phyloP scores from a whole-genome alignment of 2,888 invertebrate genomes.

The Pterostichus madidus region DNA sequence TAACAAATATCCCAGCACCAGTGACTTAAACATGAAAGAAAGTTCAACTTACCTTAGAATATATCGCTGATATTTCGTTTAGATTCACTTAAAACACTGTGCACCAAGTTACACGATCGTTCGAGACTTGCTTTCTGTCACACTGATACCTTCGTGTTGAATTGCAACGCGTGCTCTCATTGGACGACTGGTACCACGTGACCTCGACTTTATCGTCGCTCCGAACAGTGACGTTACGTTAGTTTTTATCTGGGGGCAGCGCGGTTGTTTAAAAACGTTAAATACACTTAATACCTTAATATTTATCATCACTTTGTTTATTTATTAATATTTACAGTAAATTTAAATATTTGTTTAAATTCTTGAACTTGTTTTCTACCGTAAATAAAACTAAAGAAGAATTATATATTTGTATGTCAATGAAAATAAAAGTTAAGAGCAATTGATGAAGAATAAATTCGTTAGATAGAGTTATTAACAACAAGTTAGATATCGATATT shows the following conservation, averaged over 20 bases:
- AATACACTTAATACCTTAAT: background rate
- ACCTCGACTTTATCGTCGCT: background rate
- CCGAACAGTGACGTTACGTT: background rate
- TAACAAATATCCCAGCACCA: constrained; percentile 21
- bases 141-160: background rate
- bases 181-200: constrained; percentile 17
- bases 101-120: background rate
- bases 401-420: background rate
- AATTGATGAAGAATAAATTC: background rate
- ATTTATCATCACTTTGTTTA: background rate
- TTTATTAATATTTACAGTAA: background rate
- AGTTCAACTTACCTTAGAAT: constrained; percentile 48
- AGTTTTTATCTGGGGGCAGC: background rate
- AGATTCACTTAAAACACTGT: constrained; percentile 2
- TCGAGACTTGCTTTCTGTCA: background rate
- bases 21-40: constrained; percentile 11
- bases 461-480: background rate
- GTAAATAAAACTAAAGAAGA: background rate
- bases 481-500: background rate
- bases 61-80: constrained; percentile 16
- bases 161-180: constrained; percentile 18
- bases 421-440: constrained; percentile 7
- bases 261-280: background rate
- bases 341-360: background rate
- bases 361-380: background rate